Evolutionary conservation across 2,113 vertebrate species (phyloP), one percentile per base, ranked within the genome.

Genomic region (Phalacrocorax carbo): DNA sequence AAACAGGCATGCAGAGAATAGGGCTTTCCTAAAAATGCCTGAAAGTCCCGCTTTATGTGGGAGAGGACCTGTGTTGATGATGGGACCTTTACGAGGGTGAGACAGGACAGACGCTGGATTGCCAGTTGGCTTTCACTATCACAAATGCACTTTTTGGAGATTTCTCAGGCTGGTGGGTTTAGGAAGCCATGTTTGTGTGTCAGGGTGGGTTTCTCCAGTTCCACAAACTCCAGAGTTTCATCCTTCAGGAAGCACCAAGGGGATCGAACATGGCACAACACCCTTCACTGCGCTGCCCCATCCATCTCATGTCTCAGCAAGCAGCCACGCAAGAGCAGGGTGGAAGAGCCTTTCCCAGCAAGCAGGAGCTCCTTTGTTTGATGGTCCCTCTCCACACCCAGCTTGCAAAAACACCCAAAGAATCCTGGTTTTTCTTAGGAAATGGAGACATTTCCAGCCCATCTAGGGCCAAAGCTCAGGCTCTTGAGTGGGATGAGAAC

Each of bases 401-500:
- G 34, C 49, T 68, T 85, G n/a, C 1, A 0, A 38, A 73, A 80
- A 20, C 5, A 9, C 30, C 26, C 36, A 9, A 20, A 88, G 30
- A 42, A 42, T 85, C 13, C 49, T 54, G 16, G 1, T 82, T 80
- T 78, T 69, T 22, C 21, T 48, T 42, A 86, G 54, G 60, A 88
- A 85, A 36, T 1, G 0, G 58, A 62, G 26, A 14, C 4, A 3
- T 64, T 85, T 69, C 84, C 65, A 82, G 30, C 48, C 42, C 48
- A 66, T 19, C 60, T 57, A 42, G 36, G 25, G 40, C 54, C 54
- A 42, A 83, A 83, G 26, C 12, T 54, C 49, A n/a, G 66, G 16
- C 30, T 65, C 8, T 69, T 49, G n/a, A 27, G n/a, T 3, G 7
- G 30, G 49, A 34, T 17, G 12, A 75, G 12, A 0, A 0, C 46